Conservation (phyloP, 30 jellyfish, hydroid and myxozoan genomes). For the Mastigias papua region DNA sequence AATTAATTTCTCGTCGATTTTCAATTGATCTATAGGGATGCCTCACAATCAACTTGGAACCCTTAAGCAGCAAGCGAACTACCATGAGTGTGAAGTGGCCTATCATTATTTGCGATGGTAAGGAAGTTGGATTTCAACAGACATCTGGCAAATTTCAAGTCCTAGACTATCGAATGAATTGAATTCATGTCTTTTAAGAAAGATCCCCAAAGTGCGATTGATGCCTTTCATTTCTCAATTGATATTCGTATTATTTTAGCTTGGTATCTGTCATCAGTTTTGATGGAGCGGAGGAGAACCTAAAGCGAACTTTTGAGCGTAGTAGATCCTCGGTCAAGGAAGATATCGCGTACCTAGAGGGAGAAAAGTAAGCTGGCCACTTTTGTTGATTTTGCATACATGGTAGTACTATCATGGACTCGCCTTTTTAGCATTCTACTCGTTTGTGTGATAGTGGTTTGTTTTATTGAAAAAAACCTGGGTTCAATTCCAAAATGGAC, state of each 20-base stretch:
- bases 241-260: conserved; percentile 24
- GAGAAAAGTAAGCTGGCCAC: conserved; percentile 22
- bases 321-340: conserved; percentile 52
- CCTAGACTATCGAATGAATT: neutral
- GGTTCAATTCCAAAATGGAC: too few relatives aligned
- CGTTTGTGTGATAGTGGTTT: too few relatives aligned
- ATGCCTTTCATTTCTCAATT: too few relatives aligned
- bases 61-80: conserved; percentile 71
- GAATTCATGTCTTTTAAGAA: neutral
- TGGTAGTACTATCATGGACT: too few relatives aligned
- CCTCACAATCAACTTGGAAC: conserved; percentile 99
- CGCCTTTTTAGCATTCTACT: too few relatives aligned
- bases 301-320: conserved; percentile 82
- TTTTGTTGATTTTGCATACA: too few relatives aligned
- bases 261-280: conserved; percentile 68
- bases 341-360: conserved; percentile 28
- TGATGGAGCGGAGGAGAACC: conserved; percentile 95
- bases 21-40: conserved; percentile 75
- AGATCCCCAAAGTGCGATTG: too few relatives aligned
- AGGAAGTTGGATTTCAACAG: conserved; percentile 4
- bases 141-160: too few relatives aligned
- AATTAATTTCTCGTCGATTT: too few relatives aligned
- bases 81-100: conserved; percentile 72
- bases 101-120: conserved; percentile 97
- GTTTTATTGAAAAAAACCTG: too few relatives aligned